Conservation (phyloP, 2,797 vertebrate species). For the Enteromius anoplus region DNA sequence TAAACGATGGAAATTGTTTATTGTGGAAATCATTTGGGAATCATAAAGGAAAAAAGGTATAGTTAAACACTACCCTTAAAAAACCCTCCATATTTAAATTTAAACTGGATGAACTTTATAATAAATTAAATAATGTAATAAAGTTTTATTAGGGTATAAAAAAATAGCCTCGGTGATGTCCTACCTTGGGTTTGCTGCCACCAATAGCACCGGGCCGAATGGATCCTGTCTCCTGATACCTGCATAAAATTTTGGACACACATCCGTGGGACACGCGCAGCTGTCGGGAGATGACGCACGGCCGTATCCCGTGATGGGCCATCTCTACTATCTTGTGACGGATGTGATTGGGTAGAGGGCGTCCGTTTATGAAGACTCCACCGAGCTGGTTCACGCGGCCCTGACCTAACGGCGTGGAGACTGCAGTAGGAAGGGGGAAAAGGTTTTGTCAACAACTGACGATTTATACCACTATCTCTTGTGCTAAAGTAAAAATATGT, state of each 20-base stretch:
- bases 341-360: conserved; percentile 97
- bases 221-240: conserved; percentile 98
- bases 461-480: background rate
- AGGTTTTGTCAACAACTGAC: background rate
- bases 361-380: conserved; percentile 97
- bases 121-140: background rate
- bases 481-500: background rate
- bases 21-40: background rate
- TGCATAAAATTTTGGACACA: conserved; percentile 97
- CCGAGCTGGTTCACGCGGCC: conserved; percentile 98
- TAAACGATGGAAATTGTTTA: background rate
- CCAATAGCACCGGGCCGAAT: conserved; percentile 97
- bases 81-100: background rate
- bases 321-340: conserved; percentile 99
- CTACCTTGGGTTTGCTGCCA: conserved; percentile 98
- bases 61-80: background rate
- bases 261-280: conserved; percentile 96
- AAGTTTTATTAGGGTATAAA: no score
- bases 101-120: background rate
- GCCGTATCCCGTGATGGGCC: conserved; percentile 96
- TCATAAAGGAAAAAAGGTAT: background rate
- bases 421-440: conserved; percentile 68
- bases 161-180: conserved; percentile 46
- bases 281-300: conserved; percentile 97
- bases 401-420: conserved; percentile 96